phyloP scores from a whole-genome alignment of 2,888 invertebrate species.

The Oscheius onirici region DNA sequence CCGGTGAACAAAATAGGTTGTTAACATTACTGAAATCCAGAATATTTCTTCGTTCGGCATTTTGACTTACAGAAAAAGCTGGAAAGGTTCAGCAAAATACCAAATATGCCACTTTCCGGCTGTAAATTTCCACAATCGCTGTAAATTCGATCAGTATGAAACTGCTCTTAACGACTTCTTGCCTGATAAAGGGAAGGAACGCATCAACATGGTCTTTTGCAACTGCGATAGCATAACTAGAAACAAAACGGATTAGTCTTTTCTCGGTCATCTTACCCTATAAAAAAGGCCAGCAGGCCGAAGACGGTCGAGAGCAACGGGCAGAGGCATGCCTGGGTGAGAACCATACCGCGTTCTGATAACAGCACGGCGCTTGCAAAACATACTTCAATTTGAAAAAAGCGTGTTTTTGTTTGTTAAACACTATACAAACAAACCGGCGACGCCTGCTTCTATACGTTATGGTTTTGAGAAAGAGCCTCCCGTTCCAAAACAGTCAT shows the following conservation, averaged over 20 bases:
- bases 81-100: slow-evolving; percentile 80
- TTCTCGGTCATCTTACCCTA: slow-evolving; percentile 17
- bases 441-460: not conserved
- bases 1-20: slow-evolving; percentile 27
- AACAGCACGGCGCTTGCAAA: slow-evolving; percentile 11
- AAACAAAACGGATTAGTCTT: slow-evolving; percentile 42
- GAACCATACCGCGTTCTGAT: slow-evolving; percentile 28
- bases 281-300: slow-evolving; percentile 36
- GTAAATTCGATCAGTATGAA: slow-evolving; percentile 13
- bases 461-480: not conserved
- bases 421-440: slow-evolving; percentile 10
- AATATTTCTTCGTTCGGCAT: not conserved
- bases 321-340: slow-evolving; percentile 27
- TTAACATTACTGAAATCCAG: slow-evolving; percentile 27
- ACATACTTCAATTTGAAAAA: slow-evolving; percentile 12
- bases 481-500: no score
- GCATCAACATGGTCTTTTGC: slow-evolving; percentile 78
- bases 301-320: slow-evolving; percentile 34
- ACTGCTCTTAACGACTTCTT: slow-evolving; percentile 7
- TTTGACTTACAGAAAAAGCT: slow-evolving; percentile 23
- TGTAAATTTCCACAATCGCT: slow-evolving; percentile 79
- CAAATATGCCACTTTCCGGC: slow-evolving; percentile 84
- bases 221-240: slow-evolving; percentile 79
- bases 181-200: slow-evolving; percentile 81
- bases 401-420: slow-evolving; percentile 12